Conservation (phyloP, 2,113 vertebrate genomes). For the Thoracochromis brauschi region DNA sequence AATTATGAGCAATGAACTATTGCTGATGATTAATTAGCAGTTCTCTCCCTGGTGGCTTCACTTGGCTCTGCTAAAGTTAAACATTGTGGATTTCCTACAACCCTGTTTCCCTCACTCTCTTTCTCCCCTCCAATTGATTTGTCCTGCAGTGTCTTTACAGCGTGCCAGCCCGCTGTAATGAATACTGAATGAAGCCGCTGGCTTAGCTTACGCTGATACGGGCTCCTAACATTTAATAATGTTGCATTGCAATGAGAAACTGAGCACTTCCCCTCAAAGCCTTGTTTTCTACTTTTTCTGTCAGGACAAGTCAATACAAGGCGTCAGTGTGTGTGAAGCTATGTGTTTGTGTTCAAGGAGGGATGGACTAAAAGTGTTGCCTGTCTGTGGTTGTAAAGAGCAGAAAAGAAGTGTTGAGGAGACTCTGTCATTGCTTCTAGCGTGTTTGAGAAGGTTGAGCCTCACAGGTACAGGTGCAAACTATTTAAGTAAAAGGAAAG, state of each 20-base stretch:
- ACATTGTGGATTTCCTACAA: neutral
- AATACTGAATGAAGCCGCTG: slow-evolving; percentile 14
- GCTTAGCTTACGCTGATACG: neutral
- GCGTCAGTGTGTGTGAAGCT: neutral
- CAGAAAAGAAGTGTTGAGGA: neutral
- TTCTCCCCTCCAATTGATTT: slow-evolving; percentile 6
- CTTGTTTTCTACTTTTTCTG: slow-evolving; percentile 11
- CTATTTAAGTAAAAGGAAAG: neutral
- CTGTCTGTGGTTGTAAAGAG: neutral
- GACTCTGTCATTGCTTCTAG: neutral
- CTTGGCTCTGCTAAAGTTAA: neutral
- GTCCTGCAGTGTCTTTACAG: neutral
- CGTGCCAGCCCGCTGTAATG: slow-evolving; percentile 1
- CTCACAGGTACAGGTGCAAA: neutral
- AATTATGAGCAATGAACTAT: neutral
- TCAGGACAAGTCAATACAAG: neutral
- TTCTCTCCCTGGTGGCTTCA: neutral
- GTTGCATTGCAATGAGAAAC: neutral
- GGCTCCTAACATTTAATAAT: slow-evolving; percentile 11
- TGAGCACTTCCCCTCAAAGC: neutral
- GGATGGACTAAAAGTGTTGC: neutral
- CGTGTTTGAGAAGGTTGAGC: neutral
- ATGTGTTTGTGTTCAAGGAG: neutral
- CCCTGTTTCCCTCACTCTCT: neutral
- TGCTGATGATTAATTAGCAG: neutral